Conservation (phyloP, 2,797 vertebrate species). For the Galaxias olidus region DNA sequence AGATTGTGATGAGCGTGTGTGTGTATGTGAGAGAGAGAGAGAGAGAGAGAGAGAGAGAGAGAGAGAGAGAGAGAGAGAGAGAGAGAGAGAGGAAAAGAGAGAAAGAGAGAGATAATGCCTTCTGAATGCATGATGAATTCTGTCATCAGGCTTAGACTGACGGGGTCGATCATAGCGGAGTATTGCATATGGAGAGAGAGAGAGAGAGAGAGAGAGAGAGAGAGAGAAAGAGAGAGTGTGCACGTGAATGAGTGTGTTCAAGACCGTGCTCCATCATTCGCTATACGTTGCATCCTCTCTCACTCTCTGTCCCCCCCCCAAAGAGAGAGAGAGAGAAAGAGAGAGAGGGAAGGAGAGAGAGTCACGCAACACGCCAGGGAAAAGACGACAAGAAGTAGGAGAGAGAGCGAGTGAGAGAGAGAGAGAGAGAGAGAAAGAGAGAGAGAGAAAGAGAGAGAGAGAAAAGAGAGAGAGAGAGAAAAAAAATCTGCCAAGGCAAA, state of each 20-base stretch:
- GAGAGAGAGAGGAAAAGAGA: conserved; percentile 31
- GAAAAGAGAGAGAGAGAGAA: conserved; percentile 28
- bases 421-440: too few relatives aligned
- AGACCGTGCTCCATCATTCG: conserved; percentile 67
- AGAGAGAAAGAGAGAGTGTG: conserved; percentile 27
- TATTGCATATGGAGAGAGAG: conserved; percentile 11
- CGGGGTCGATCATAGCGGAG: conserved; percentile 55
- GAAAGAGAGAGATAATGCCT: conserved; percentile 69
- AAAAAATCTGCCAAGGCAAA: conserved; percentile 30
- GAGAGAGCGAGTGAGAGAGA: conserved; percentile 22
- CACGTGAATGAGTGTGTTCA: conserved; percentile 68
- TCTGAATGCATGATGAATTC: conserved; percentile 87
- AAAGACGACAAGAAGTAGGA: conserved; percentile 7
- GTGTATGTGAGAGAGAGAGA: conserved; percentile 33
- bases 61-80: conserved; percentile 12
- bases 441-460: not conserved
- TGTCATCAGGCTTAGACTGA: conserved; percentile 77
- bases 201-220: conserved; percentile 8
- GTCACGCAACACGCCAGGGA: conserved; percentile 20
- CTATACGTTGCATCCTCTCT: conserved; percentile 65
- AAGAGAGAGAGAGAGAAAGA: conserved; percentile 40
- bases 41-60: conserved; percentile 37
- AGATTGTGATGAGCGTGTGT: conserved; percentile 54
- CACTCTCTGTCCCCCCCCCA: conserved; percentile 77
- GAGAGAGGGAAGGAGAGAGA: conserved; percentile 20